Evolutionary conservation across 2,797 vertebrate species (phyloP).

Genomic region (Aplochiton taeniatus): DNA sequence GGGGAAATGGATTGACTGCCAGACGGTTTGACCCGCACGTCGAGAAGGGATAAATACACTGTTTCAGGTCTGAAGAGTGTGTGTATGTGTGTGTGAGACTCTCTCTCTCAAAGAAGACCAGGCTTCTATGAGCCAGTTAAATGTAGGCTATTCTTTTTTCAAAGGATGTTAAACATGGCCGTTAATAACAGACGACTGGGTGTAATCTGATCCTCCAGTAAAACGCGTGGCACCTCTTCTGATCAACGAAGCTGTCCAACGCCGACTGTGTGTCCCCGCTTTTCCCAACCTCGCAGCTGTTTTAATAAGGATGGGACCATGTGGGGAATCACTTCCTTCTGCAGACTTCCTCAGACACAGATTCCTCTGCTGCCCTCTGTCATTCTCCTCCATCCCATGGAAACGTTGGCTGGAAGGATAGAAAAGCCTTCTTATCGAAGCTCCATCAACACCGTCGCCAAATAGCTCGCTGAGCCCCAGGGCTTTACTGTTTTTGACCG

Average conservation of each 20-base stretch:
- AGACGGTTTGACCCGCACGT: constrained; percentile 27
- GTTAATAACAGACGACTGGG: background rate
- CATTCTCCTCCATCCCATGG: too few relatives aligned
- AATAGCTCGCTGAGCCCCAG: too few relatives aligned
- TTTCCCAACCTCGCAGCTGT: too few relatives aligned
- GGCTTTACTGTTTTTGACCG: background rate
- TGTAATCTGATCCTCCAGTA: constrained; percentile 8
- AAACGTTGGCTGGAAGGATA: too few relatives aligned
- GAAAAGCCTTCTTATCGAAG: too few relatives aligned
- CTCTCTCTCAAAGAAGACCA: too few relatives aligned
- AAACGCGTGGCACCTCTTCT: constrained; percentile 1
- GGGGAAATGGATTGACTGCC: constrained; percentile 33
- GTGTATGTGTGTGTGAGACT: constrained; percentile 3
- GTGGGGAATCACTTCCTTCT: too few relatives aligned
- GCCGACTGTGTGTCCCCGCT: background rate
- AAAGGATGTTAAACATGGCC: constrained; percentile 10
- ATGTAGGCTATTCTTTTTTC: constrained; percentile 5
- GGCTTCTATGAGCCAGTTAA: too few relatives aligned
- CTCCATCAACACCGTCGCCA: too few relatives aligned
- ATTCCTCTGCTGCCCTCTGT: background rate
- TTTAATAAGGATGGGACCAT: too few relatives aligned
- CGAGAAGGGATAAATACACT: constrained; percentile 31
- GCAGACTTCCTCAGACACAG: background rate
- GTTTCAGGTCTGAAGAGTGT: constrained; percentile 23
- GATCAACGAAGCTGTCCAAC: constrained; percentile 11